Percentiles rank a stretch among this genome's conserved stretches.
phyloP scores from a whole-genome alignment of 1,140 invertebrate genomes.

The Drosophila hydei region DNA sequence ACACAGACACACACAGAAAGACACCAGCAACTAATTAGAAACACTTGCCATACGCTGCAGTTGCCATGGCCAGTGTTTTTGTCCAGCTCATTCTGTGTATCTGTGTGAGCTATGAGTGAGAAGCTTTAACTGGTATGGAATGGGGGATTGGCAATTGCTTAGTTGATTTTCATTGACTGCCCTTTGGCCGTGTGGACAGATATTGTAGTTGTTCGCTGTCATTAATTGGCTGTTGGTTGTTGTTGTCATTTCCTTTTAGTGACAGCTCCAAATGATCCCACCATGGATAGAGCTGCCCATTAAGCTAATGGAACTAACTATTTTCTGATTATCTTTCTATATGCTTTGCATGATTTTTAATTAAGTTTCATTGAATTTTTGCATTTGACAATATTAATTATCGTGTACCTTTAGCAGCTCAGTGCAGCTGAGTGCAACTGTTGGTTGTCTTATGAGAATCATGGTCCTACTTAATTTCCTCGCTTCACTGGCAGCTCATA shows the following conservation, averaged over 20 bases:
- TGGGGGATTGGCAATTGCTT: constrained; percentile 69
- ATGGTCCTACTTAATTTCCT: constrained; percentile 60
- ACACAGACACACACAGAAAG: constrained; percentile 25
- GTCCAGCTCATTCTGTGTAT: background rate
- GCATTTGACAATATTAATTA: background rate
- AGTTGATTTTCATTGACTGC: constrained; percentile 76
- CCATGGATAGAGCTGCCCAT: constrained; percentile 28
- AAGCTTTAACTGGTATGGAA: constrained; percentile 2
- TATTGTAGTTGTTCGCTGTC: constrained; percentile 64
- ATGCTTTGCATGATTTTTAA: background rate
- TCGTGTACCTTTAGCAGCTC: background rate
- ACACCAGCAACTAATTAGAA: constrained; percentile 69
- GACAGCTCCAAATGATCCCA: constrained; percentile 37
- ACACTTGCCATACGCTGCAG: constrained; percentile 48
- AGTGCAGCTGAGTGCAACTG: background rate
- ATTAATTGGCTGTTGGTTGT: constrained; percentile 72
- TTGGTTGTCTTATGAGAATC: background rate
- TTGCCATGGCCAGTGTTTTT: constrained; percentile 14
- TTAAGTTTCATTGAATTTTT: background rate
- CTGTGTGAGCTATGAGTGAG: constrained; percentile 1
- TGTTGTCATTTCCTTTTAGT: constrained; percentile 24
- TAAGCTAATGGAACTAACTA: constrained; percentile 13
- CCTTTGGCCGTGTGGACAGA: constrained; percentile 58
- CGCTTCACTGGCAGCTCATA: constrained; percentile 43
- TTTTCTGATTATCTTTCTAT: background rate